Evolutionary conservation across 1,140 invertebrate species (phyloP).

Genomic region (Aphis gossypii): DNA sequence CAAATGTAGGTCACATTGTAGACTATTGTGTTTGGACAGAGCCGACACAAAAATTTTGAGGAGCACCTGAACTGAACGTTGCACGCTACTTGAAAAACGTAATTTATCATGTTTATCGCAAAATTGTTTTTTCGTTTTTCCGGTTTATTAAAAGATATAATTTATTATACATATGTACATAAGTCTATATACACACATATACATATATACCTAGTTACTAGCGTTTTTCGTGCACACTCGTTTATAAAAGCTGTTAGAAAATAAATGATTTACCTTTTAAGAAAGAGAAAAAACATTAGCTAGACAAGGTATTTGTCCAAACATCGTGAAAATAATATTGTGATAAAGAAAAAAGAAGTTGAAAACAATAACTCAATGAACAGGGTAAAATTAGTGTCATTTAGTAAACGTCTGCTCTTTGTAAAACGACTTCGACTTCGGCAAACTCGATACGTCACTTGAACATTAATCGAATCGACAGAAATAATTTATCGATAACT

Average conservation of each 20-base stretch:
- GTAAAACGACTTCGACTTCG: background rate
- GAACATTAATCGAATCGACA: background rate
- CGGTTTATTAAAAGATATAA: background rate
- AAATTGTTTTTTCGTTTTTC: constrained; percentile 33
- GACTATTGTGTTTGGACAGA: constrained; percentile 3
- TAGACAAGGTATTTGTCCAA: background rate
- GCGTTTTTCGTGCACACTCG: background rate
- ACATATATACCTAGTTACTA: background rate
- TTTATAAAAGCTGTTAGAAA: background rate
- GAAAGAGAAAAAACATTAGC: background rate
- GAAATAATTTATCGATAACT: background rate
- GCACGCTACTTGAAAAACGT: constrained; percentile 45
- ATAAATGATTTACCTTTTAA: background rate
- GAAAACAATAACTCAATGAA: background rate
- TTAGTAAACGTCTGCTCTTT: background rate
- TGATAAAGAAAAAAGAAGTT: background rate
- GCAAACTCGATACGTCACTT: background rate
- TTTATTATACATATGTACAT: too few species aligned
- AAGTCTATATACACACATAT: background rate
- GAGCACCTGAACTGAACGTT: background rate
- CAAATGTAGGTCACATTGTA: background rate
- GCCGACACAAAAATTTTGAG: constrained; percentile 1
- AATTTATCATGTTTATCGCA: constrained; percentile 20
- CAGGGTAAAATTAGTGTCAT: background rate
- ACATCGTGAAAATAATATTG: background rate